phyloP scores from a whole-genome alignment of 2,888 invertebrate genomes.

The Barypeithes pellucidus region DNA sequence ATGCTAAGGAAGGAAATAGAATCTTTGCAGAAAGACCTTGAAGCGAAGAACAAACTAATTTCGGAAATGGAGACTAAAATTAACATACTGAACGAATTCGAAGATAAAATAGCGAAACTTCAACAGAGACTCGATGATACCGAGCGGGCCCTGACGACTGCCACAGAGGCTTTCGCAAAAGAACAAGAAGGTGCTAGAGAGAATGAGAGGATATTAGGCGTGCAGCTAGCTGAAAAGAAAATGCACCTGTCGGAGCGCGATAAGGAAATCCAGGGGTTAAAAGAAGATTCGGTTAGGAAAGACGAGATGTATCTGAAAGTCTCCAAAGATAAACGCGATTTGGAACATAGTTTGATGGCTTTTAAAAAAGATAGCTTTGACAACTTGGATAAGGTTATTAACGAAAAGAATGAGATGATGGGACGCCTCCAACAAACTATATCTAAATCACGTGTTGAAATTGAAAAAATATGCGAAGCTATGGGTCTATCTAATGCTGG shows the following conservation, averaged over 20 bases:
- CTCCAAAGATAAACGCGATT: conserved; percentile 74
- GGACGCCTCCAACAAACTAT: conserved; percentile 72
- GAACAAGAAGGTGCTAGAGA: conserved; percentile 73
- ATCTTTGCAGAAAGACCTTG: conserved; percentile 73
- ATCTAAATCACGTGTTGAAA: conserved; percentile 13
- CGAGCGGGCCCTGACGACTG: conserved; percentile 73
- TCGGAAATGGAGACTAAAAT: conserved; percentile 76
- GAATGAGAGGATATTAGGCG: conserved; percentile 63
- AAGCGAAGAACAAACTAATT: conserved; percentile 74
- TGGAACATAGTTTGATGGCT: conserved; percentile 71
- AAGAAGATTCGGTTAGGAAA: conserved; percentile 74
- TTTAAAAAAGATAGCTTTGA: conserved; percentile 71
- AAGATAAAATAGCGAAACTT: conserved; percentile 74
- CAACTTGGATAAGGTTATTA: conserved; percentile 73
- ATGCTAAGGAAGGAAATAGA: conserved; percentile 67
- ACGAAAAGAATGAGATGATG: conserved; percentile 73
- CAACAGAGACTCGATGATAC: conserved; percentile 74
- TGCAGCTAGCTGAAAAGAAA: conserved; percentile 75
- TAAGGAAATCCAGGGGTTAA: conserved; percentile 73
- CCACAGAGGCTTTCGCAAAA: conserved; percentile 70
- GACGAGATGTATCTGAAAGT: conserved; percentile 76
- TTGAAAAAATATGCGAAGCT: conserved; percentile 23
- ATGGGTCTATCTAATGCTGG: conserved; percentile 10
- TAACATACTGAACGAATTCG: conserved; percentile 70
- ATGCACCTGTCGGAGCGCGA: conserved; percentile 74